Evolutionary conservation across 2,797 vertebrate genomes (phyloP).

Genomic region (Emys orbicularis): DNA sequence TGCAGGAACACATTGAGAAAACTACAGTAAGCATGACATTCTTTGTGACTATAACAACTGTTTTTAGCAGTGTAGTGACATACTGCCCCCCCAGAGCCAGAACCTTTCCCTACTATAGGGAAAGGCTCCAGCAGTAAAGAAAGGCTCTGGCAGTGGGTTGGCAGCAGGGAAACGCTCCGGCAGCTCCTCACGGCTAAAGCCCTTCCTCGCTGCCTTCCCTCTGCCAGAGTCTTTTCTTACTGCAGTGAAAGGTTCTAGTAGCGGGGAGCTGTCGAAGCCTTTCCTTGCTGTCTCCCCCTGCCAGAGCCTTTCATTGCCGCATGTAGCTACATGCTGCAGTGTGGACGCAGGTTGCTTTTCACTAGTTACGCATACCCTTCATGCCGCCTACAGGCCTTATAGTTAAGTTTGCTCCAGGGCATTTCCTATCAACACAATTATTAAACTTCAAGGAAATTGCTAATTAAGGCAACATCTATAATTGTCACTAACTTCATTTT

Average conservation of each 20-base stretch:
- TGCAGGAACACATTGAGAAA: slow-evolving; percentile 95
- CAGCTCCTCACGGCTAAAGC: not conserved
- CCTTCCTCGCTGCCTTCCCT: too few species aligned
- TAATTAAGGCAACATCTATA: not conserved
- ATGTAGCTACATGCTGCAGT: not conserved
- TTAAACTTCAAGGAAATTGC: not conserved
- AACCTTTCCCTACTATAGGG: not conserved
- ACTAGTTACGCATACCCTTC: not conserved
- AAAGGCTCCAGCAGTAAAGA: not conserved
- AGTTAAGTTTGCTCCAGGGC: not conserved
- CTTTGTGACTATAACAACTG: not conserved
- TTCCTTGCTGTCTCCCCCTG: not conserved
- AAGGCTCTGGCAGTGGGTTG: too few species aligned
- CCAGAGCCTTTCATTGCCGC: not conserved
- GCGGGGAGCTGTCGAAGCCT: too few species aligned
- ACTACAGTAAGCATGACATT: slow-evolving; percentile 84
- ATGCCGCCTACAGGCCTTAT: not conserved
- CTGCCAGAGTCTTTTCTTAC: too few species aligned
- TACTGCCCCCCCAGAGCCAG: not conserved
- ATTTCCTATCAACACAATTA: not conserved
- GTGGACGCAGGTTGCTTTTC: not conserved
- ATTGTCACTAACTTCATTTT: not conserved
- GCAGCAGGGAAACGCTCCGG: not conserved
- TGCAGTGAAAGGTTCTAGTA: too few species aligned
- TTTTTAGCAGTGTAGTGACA: not conserved